Conservation (phyloP, 2,888 invertebrate species). For the Ormyrus nitidulus region DNA sequence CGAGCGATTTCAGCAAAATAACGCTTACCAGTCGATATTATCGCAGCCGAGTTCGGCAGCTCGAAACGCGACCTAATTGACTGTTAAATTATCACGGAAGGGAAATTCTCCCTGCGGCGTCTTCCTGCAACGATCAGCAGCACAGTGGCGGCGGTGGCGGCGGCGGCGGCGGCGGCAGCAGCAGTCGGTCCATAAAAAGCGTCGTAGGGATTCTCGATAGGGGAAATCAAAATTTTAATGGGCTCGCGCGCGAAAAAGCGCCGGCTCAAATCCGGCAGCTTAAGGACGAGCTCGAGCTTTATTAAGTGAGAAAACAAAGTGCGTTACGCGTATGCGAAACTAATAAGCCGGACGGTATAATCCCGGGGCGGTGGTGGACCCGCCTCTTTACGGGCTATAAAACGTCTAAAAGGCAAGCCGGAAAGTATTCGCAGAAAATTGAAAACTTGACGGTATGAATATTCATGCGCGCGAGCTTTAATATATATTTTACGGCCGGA, state of each 20-base stretch:
- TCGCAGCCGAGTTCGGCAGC: constrained; percentile 64
- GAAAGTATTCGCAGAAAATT: constrained; percentile 73
- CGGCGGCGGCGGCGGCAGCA: background rate
- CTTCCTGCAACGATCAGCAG: background rate
- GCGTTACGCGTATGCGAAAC: constrained; percentile 60
- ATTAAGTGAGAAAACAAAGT: constrained; percentile 58
- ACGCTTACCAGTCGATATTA: constrained; percentile 72
- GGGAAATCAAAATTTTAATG: constrained; percentile 49
- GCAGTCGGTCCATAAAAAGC: constrained; percentile 22
- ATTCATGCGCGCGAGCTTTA: constrained; percentile 69
- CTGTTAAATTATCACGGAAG: constrained; percentile 72
- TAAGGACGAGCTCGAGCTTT: constrained; percentile 45
- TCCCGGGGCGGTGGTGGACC: constrained; percentile 55
- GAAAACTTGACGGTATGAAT: constrained; percentile 73
- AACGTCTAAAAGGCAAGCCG: constrained; percentile 68
- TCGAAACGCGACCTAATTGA: constrained; percentile 71
- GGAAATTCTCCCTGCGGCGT: constrained; percentile 54
- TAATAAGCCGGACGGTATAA: constrained; percentile 67
- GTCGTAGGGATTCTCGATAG: constrained; percentile 15
- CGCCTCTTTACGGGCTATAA: constrained; percentile 71
- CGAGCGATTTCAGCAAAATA: constrained; percentile 73
- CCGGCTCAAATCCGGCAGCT: constrained; percentile 29
- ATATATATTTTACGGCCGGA: constrained; percentile 71
- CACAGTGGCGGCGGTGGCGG: background rate
- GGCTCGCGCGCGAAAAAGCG: background rate